A percentile compares a stretch with the other conserved stretches of the same genome.
Evolutionary conservation across 1,140 invertebrate genomes (phyloP).

Genomic region (Drosophila nigrodunni): DNA sequence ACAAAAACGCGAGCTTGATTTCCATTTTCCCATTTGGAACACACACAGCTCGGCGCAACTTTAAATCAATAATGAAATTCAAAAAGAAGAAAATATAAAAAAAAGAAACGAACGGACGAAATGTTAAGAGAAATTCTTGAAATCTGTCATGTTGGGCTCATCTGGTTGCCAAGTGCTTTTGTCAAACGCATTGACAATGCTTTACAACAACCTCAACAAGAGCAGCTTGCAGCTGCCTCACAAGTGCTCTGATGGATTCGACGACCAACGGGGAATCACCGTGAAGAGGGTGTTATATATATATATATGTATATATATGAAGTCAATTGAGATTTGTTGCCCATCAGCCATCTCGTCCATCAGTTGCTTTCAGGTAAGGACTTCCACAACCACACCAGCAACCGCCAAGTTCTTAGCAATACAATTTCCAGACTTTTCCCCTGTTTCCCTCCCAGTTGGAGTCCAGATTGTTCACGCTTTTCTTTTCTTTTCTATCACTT

Average conservation of each 20-base stretch:
- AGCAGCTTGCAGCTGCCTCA: slow-evolving; percentile 42
- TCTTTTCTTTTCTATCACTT: slow-evolving; percentile 34
- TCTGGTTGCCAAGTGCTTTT: slow-evolving; percentile 68
- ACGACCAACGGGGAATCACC: background rate
- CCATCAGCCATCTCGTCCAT: slow-evolving; percentile 37
- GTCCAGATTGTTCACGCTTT: slow-evolving; percentile 40
- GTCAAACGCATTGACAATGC: slow-evolving; percentile 78
- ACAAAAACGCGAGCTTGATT: slow-evolving; percentile 37
- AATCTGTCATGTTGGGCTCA: slow-evolving; percentile 39
- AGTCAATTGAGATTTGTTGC: slow-evolving; percentile 54
- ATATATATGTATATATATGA: slow-evolving; percentile 24
- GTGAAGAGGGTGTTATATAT: no score
- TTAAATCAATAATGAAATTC: slow-evolving; percentile 76
- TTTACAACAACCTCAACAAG: slow-evolving; percentile 55
- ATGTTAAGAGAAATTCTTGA: slow-evolving; percentile 32
- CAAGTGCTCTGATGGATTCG: slow-evolving; percentile 33
- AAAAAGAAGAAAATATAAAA: slow-evolving; percentile 35
- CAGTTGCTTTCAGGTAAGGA: slow-evolving; percentile 34
- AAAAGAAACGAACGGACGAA: background rate
- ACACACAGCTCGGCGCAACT: slow-evolving; percentile 63
- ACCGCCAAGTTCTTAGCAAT: background rate
- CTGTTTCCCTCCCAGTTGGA: background rate
- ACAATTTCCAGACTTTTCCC: no score
- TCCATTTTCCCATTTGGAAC: slow-evolving; percentile 40
- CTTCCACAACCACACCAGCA: slow-evolving; percentile 16